These are phyloP conservation scores for Neosilurus mollespiculum DNA, from an alignment of 2,797 vertebrate species.

Conservation along the genomic window DNA sequence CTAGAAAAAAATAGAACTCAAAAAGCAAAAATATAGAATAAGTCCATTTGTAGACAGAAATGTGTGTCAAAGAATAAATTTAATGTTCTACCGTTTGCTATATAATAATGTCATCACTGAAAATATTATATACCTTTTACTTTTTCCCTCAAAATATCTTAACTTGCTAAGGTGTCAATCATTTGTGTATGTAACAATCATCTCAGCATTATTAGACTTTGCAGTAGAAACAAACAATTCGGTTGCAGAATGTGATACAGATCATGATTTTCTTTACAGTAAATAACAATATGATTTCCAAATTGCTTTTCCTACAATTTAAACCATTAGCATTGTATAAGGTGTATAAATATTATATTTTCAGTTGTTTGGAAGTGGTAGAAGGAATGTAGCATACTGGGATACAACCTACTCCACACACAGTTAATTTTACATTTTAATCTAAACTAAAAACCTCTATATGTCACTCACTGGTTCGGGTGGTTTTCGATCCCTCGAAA, in stretches of 20 bases:
- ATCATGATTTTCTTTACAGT: neutral
- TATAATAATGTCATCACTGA: neutral
- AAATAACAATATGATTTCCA: neutral
- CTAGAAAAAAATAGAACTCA: neutral
- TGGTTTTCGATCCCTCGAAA: conserved; percentile 1
- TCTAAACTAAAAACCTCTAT: neutral
- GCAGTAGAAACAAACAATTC: neutral
- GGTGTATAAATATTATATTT: neutral
- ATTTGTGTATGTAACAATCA: neutral
- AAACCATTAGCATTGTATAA: neutral
- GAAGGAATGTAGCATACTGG: neutral
- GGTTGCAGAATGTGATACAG: neutral
- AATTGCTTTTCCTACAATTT: neutral
- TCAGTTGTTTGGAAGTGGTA: neutral
- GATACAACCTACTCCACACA: neutral
- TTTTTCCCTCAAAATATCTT: neutral
- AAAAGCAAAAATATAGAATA: neutral
- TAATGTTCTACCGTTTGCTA: neutral
- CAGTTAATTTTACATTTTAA: neutral
- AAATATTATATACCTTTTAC: neutral
- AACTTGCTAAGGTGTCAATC: neutral
- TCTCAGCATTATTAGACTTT: neutral
- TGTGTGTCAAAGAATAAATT: neutral
- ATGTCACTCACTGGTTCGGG: neutral
- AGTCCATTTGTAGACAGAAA: neutral